Evolutionary conservation across 2,888 invertebrate genomes (phyloP).

Genomic region (Chrysina gloriosa): DNA sequence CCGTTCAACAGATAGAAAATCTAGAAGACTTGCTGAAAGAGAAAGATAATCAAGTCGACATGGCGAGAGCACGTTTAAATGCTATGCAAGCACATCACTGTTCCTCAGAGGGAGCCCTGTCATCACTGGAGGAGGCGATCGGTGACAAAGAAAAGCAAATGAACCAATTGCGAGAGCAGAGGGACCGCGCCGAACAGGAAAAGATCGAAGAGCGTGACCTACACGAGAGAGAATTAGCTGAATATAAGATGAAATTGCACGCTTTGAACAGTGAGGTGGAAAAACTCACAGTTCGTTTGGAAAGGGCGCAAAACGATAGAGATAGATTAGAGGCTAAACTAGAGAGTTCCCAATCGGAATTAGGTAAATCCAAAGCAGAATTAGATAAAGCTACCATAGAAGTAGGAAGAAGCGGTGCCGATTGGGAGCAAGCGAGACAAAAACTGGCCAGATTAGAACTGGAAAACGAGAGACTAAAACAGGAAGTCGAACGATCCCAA

Average conservation of each 20-base stretch:
- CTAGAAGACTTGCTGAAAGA: slow-evolving; percentile 96
- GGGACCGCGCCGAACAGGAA: slow-evolving; percentile 95
- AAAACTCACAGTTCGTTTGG: slow-evolving; percentile 86
- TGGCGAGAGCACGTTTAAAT: slow-evolving; percentile 89
- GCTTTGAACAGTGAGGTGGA: slow-evolving; percentile 92
- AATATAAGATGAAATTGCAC: slow-evolving; percentile 94
- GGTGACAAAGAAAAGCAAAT: slow-evolving; percentile 98
- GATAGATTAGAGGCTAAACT: slow-evolving; percentile 91
- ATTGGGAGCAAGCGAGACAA: slow-evolving; percentile 89
- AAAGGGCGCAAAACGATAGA: slow-evolving; percentile 90
- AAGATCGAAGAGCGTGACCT: slow-evolving; percentile 95
- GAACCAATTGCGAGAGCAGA: slow-evolving; percentile 91
- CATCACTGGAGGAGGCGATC: slow-evolving; percentile 94
- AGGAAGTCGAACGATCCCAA: slow-evolving; percentile 75
- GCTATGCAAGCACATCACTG: slow-evolving; percentile 96
- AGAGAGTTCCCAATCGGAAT: slow-evolving; percentile 92
- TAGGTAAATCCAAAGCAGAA: slow-evolving; percentile 94
- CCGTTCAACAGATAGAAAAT: slow-evolving; percentile 86
- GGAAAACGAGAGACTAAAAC: slow-evolving; percentile 89
- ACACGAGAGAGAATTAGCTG: slow-evolving; percentile 92
- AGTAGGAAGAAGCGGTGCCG: slow-evolving; percentile 88
- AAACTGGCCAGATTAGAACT: slow-evolving; percentile 86
- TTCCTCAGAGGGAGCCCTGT: slow-evolving; percentile 91
- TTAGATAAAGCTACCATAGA: slow-evolving; percentile 92
- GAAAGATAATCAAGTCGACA: slow-evolving; percentile 97